Conservation (phyloP, 1,140 invertebrate genomes). For the Drosophila ananassae region DNA sequence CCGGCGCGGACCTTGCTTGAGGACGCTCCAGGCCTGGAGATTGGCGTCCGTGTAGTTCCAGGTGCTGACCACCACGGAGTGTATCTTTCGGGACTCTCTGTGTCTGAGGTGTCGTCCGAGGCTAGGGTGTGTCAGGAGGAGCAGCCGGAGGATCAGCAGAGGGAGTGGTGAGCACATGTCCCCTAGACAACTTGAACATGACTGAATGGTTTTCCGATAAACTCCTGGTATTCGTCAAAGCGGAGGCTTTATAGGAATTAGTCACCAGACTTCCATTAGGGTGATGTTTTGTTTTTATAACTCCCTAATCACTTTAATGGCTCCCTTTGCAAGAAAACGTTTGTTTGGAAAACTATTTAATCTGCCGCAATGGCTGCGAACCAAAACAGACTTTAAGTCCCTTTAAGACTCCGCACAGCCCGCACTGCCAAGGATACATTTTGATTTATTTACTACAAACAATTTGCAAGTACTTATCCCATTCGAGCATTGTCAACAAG, state of each 20-base stretch:
- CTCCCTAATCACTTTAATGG: background rate
- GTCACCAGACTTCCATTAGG: background rate
- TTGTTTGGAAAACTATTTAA: background rate
- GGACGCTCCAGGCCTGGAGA: conserved; percentile 27
- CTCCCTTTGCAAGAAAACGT: background rate
- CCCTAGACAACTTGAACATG: conserved; percentile 1
- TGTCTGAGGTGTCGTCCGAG: background rate
- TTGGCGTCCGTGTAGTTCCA: conserved; percentile 45
- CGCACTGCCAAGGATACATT: conserved; percentile 12
- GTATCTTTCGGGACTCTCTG: background rate
- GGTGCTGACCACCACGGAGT: conserved; percentile 23
- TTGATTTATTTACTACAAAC: conserved; percentile 59
- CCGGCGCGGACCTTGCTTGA: background rate
- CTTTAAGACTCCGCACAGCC: background rate
- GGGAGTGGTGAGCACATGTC: conserved; percentile 14
- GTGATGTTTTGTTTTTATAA: too few relatives aligned
- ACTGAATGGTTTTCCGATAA: conserved; percentile 2
- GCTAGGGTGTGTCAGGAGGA: background rate
- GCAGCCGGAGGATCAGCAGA: conserved; percentile 13
- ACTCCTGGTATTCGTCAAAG: background rate
- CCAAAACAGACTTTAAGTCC: background rate
- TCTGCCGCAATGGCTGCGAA: background rate
- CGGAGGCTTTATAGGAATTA: background rate
- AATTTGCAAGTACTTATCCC: conserved; percentile 60
- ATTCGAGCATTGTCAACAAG: conserved; percentile 58